Evolutionary conservation across 2,797 vertebrate species (phyloP).

Genomic region (Falco naumanni): DNA sequence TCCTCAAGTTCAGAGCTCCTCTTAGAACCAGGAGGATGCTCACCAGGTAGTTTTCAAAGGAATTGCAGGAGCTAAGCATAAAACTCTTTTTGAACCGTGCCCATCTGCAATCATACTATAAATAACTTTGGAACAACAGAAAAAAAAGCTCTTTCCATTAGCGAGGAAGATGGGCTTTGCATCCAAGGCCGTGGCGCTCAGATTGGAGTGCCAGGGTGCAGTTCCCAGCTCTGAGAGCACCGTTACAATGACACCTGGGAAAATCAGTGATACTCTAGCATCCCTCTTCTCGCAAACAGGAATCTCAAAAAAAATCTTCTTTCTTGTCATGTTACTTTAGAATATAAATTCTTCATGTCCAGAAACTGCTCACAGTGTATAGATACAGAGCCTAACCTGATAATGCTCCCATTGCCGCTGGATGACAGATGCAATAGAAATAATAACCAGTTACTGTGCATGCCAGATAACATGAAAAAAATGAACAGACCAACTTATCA

Average conservation of each 20-base stretch:
- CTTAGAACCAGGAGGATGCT: background rate
- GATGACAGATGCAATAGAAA: background rate
- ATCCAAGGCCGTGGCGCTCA: background rate
- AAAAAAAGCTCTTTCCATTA: background rate
- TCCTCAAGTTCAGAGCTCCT: background rate
- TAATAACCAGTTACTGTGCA: background rate
- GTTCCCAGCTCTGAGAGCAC: background rate
- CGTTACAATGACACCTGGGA: background rate
- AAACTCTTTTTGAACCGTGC: background rate
- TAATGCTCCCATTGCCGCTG: background rate
- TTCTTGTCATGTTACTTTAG: background rate
- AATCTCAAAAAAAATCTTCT: background rate
- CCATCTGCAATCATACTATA: background rate
- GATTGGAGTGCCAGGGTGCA: background rate
- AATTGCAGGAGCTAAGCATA: background rate
- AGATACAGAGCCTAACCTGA: background rate
- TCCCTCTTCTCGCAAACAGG: background rate
- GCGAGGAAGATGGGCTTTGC: background rate
- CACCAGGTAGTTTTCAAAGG: background rate
- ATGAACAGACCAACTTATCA: background rate
- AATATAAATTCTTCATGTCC: background rate
- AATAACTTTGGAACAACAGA: background rate
- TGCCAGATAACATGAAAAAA: background rate
- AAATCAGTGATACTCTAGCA: background rate
- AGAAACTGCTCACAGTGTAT: background rate